Base-by-base conservation (phyloP, 2,888 invertebrate genomes). In the Xiphydria camelus region DNA sequence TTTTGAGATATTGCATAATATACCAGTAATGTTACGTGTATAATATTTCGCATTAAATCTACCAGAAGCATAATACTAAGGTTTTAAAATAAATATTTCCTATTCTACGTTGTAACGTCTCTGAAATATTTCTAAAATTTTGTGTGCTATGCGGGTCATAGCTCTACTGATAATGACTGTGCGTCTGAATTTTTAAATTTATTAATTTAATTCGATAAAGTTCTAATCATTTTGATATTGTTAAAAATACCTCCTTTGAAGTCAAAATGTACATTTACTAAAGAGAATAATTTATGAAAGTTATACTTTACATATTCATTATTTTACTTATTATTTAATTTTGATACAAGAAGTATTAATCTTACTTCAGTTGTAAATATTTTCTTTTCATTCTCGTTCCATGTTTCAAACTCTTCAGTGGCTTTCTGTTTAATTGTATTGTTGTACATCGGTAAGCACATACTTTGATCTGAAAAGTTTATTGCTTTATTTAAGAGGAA, bases 311-410 rank as follows among this genome's bases (percentile, higher is more conserved):
- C 7, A 12, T 1, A 10, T 29, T 6, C 10, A 6, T 9, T 7
- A 19, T 2, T 18, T 37, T 26, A 15, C 10, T 9, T 12, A 31
- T 60, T 55, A 4, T 59, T 48, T 41, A 31, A 56, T 56, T 9
- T 63, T 39, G 9, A 19, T 45, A 21, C 37, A 31, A 21, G 61
- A 41, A n/a, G 36, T 44, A 25, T 23, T 49, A 4, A 61, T 33
- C 62, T 62, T 62, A 85, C 82, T 72, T 85, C 84, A 29, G 75
- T 69, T 61, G 82, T 79, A 60, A 84, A 88, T 4, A 82, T 64
- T 48, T 82, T 79, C 61, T 86, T 83, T 61, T 88, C 84, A 18
- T 80, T 78, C 49, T 83, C 81, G 63, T 88, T 89, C 89, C 89
- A 90, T 17, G 83, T 83, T 62, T 87, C 86, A 1, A 90, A 73